Base-by-base conservation (phyloP, 2,113 vertebrate species). In the Myocastor coypus region DNA sequence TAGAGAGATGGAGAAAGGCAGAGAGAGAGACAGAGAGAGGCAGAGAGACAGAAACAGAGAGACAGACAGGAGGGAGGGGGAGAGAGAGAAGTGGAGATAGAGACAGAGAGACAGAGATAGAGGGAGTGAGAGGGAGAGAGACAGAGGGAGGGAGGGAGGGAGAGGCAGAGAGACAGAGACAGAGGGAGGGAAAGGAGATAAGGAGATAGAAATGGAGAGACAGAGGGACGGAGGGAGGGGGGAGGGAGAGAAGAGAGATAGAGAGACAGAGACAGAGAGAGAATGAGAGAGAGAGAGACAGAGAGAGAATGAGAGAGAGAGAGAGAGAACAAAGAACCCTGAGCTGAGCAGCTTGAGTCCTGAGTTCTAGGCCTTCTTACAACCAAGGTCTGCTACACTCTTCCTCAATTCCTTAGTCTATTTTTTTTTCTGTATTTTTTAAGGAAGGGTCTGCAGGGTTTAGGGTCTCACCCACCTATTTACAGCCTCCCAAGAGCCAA, bases 281-380 rank as follows among this genome's bases (percentile, higher is more conserved):
- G 59, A 26, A 7, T 24, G 24, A 30, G 24, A 46, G 12, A 40
- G 73, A 46, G 12, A 42, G 69, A 40, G n/a, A 40, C 5, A 46
- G 46, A 46, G 46, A 46, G 46, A 46, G 46, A 46, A 46, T 5
- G 17, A 22, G 34, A 89, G 57, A 61, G 26, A 66, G 40, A 37
- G 50, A 87, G 61, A 14, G 17, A 57, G 5, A 16, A 30, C 0
- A 12, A 46, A 40, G 57, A 19, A 42, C 14, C 1, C 6, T n/a
- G 52, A 7, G 4, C 0, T 16, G n/a, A 55, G 16, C 2, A 3
- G 5, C 69, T 0, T 1, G 42, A 59, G n/a, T 7, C 7, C 46
- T 12, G 19, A 64, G 40, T 50, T 89, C 16, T 7, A 85, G 34
- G 37, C 2, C 63, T 55, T 26, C 30, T 28, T 8, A 14, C 40